These are phyloP conservation scores for Macrostomum lignano DNA, from an alignment of 1,140 invertebrate species.

Conservation along the genomic window DNA sequence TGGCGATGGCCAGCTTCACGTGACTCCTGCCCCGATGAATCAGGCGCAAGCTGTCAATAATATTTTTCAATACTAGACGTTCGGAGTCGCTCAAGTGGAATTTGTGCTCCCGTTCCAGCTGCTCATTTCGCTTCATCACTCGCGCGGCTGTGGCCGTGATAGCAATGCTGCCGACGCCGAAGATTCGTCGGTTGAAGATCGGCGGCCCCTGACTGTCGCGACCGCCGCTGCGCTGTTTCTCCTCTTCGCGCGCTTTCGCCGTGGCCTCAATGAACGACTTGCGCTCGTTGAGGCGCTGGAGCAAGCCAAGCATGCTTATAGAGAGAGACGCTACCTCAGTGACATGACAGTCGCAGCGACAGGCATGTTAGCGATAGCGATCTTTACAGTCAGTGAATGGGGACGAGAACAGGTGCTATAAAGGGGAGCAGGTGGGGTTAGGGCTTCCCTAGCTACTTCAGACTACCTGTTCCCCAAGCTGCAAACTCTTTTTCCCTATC, in stretches of 20 bases:
- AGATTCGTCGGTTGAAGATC: constrained; percentile 15
- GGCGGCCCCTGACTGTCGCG: constrained; percentile 11
- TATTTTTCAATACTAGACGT: constrained; percentile 11
- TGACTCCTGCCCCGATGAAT: constrained; percentile 15
- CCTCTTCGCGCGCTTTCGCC: constrained; percentile 8
- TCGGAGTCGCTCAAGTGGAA: constrained; percentile 11
- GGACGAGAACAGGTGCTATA: too few relatives aligned
- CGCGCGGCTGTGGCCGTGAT: constrained; percentile 11
- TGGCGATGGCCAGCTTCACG: constrained; percentile 14
- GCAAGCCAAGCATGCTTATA: constrained; percentile 11
- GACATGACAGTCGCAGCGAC: too few relatives aligned
- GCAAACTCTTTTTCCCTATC: too few relatives aligned
- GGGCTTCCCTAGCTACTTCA: too few relatives aligned
- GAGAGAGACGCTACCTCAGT: too few relatives aligned
- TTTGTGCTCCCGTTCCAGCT: constrained; percentile 7
- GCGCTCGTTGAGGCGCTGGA: constrained; percentile 10
- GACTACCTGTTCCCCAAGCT: too few relatives aligned
- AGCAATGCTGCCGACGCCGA: constrained; percentile 11
- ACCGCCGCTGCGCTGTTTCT: constrained; percentile 7
- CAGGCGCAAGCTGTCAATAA: constrained; percentile 13
- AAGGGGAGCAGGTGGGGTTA: too few relatives aligned
- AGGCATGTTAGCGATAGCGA: too few relatives aligned
- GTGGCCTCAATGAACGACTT: constrained; percentile 11
- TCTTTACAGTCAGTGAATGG: too few relatives aligned
- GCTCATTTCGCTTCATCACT: constrained; percentile 12